Evolutionary conservation across 2,113 vertebrate genomes (phyloP), one percentile per base, ranked within the genome.

Genomic region (Hemiscyllium ocellatum): DNA sequence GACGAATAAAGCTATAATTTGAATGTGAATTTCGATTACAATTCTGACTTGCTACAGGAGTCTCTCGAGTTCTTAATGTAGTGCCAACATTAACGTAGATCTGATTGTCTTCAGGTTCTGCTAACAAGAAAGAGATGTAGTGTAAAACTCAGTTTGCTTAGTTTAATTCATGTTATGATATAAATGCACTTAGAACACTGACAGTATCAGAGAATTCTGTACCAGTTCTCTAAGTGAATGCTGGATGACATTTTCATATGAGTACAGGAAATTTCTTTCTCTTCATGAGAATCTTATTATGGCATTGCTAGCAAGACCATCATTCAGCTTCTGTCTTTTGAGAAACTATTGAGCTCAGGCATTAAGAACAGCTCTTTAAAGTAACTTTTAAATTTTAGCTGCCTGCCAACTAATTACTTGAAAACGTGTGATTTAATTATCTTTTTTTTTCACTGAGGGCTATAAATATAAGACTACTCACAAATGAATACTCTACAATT

Each of bases 61-160:
- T 20, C 80, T 52, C 87, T 90, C 33, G 13, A 33, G 7, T 90
- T 90, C 47, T 90, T n/a, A 52, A n/a, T 61, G 3, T 29, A 33
- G 52, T 29, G 26, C 26, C 87, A 90, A 61, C 26, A 61, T 90
- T 90, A 33, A n/a, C 87, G 15, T 61, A 90, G 87, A 61, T 33
- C 56, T 52, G 50, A 61, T 90, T 61, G 20, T 13, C 56, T 33
- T 90, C 13, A 61, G 87, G 42, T 61, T 29, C 42, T 89, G 22
- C 86, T 52, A 29, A 89, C 24, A 89, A 56, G 86, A 26, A 37
- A 37, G 76, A 80, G n/a, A 80, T 0, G 7, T 83, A 1, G 4
- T n/a, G 0, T 20, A 83, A 47, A 20, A 83, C 6, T 0, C 13
- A 42, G 1, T 7, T 42, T 7, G 4, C 42, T 3, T 83, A 0